Percentiles rank a stretch among this genome's conserved stretches.
phyloP scores from a whole-genome alignment of 2,797 vertebrate species.

The Poecilia gillii region DNA sequence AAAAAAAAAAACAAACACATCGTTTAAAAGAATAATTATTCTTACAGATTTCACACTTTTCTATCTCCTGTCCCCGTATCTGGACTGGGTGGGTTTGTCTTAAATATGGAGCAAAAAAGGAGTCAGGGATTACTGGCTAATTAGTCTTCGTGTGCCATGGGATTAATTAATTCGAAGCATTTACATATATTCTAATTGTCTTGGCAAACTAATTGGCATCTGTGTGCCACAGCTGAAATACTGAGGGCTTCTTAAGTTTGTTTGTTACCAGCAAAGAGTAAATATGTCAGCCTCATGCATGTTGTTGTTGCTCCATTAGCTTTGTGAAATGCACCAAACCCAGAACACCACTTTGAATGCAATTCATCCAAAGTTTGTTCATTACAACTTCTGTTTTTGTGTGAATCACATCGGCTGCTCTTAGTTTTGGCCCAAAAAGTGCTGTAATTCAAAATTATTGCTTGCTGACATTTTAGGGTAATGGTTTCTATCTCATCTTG shows the following conservation, averaged over 20 bases:
- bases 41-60: conserved; percentile 56
- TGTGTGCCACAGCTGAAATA: conserved; percentile 30
- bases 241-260: conserved; percentile 44
- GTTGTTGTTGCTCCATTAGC: conserved; percentile 27
- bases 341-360: conserved; percentile 13
- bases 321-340: conserved; percentile 11
- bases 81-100: conserved; percentile 68
- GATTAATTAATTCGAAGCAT: conserved; percentile 78
- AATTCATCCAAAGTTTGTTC: conserved; percentile 17
- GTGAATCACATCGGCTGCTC: background rate
- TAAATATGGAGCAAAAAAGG: conserved; percentile 72
- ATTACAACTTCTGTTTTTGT: background rate
- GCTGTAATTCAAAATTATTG: background rate
- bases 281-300: conserved; percentile 18
- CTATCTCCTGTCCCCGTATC: conserved; percentile 56
- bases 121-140: conserved; percentile 75
- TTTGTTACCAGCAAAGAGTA: conserved; percentile 45
- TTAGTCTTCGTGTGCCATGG: conserved; percentile 68
- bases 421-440: background rate
- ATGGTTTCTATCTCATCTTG: background rate
- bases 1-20: conserved; percentile 35
- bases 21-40: conserved; percentile 71
- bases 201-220: conserved; percentile 65
- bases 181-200: conserved; percentile 75
- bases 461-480: background rate